These are phyloP conservation scores for Trialeurodes vaporariorum DNA, from an alignment of 1,140 invertebrate genomes.

Conservation along the genomic window DNA sequence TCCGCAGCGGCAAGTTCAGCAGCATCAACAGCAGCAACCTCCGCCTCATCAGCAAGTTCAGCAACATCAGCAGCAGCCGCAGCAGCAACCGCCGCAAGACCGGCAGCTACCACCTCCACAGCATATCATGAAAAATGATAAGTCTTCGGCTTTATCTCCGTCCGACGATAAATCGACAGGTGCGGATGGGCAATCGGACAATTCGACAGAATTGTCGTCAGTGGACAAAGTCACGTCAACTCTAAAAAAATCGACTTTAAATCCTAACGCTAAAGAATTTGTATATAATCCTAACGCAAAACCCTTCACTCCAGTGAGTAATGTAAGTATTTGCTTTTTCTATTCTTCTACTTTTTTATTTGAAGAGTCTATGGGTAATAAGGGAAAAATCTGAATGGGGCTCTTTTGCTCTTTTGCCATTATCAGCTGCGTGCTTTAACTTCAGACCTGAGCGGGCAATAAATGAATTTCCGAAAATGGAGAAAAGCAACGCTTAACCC, in stretches of 20 bases:
- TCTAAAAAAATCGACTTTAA: slow-evolving; percentile 65
- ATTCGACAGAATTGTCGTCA: slow-evolving; percentile 18
- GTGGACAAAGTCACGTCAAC: slow-evolving; percentile 46
- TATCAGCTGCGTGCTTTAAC: too few species aligned
- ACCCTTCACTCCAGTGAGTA: slow-evolving; percentile 67
- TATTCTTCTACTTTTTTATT: too few species aligned
- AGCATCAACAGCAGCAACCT: slow-evolving; percentile 32
- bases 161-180: slow-evolving; percentile 8
- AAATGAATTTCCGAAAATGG: too few species aligned
- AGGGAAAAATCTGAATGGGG: too few species aligned
- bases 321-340: too few species aligned
- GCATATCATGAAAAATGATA: slow-evolving; percentile 19
- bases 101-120: slow-evolving; percentile 25
- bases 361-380: too few species aligned
- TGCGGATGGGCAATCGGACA: neutral
- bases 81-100: slow-evolving; percentile 24
- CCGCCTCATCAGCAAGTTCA: slow-evolving; percentile 28
- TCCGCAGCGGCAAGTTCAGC: slow-evolving; percentile 12
- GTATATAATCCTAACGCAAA: slow-evolving; percentile 69
- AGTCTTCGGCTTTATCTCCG: slow-evolving; percentile 16
- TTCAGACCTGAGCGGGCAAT: too few species aligned
- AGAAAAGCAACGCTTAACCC: too few species aligned
- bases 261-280: slow-evolving; percentile 82
- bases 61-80: slow-evolving; percentile 28
- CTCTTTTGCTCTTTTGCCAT: too few species aligned